phyloP scores from a whole-genome alignment of 2,113 vertebrate species.

The Eidolon helvum region DNA sequence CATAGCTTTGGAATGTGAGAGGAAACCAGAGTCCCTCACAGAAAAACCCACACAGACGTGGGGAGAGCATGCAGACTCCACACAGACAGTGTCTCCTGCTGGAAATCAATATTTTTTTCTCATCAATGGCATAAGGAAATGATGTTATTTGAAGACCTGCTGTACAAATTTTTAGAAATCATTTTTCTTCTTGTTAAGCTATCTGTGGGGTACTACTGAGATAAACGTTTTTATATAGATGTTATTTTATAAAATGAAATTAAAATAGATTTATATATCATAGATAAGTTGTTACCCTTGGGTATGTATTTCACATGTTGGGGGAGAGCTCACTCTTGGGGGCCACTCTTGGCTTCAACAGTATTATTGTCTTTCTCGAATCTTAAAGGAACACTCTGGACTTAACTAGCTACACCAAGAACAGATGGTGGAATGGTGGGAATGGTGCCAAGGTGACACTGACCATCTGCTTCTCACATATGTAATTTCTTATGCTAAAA shows the following conservation, averaged over 20 bases:
- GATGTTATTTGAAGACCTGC: neutral
- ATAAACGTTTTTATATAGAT: neutral
- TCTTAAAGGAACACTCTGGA: conserved; percentile 75
- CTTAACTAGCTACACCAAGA: conserved; percentile 74
- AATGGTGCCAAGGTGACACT: conserved; percentile 69
- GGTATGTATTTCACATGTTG: neutral
- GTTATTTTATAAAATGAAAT: neutral
- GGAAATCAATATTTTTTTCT: neutral
- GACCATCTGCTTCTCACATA: conserved; percentile 72
- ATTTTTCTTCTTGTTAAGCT: neutral
- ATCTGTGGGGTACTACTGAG: neutral
- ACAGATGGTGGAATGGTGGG: conserved; percentile 74
- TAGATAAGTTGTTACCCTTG: neutral
- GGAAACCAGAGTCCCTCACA: neutral
- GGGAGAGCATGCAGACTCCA: neutral
- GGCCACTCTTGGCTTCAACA: conserved; percentile 50
- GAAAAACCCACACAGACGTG: neutral
- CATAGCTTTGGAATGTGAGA: neutral
- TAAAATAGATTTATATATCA: neutral
- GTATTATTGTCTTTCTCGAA: conserved; percentile 44
- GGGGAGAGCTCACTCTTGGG: conserved; percentile 14
- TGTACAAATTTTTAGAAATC: neutral
- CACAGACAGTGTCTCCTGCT: neutral
- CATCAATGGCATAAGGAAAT: neutral
- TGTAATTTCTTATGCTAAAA: conserved; percentile 65